Evolutionary conservation across 2,888 invertebrate genomes (phyloP).

Genomic region (Mesochorus sp.): DNA sequence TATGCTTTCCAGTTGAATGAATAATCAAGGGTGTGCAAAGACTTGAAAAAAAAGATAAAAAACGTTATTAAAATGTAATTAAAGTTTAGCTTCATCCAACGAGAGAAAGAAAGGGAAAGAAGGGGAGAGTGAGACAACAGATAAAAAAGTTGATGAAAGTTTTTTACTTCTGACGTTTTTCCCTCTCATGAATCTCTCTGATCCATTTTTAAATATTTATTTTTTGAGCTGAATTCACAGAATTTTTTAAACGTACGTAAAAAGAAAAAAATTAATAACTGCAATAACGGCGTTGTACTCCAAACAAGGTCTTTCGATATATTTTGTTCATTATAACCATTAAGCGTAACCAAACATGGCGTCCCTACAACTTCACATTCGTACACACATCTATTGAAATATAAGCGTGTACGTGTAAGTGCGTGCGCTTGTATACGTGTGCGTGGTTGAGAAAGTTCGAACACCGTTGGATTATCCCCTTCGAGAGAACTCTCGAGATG

Average conservation of each 20-base stretch:
- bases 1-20: constrained; percentile 14
- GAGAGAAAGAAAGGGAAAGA: not conserved
- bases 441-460: constrained; percentile 41
- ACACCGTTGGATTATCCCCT: constrained; percentile 37
- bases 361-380: not conserved
- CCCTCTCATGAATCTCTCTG: too few relatives aligned
- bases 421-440: not conserved
- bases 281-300: too few relatives aligned
- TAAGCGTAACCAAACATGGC: constrained; percentile 30
- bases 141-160: too few relatives aligned
- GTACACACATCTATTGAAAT: not conserved
- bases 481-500: constrained; percentile 37
- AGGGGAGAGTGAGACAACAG: too few relatives aligned
- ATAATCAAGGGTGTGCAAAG: constrained; percentile 31
- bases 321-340: constrained; percentile 37
- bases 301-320: constrained; percentile 10
- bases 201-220: too few relatives aligned
- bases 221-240: too few relatives aligned
- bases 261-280: too few relatives aligned
- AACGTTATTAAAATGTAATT: constrained; percentile 30
- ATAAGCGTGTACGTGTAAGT: not conserved
- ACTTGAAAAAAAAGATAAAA: not conserved
- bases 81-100: constrained; percentile 17
- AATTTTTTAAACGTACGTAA: too few relatives aligned
- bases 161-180: too few relatives aligned